Conservation (phyloP, 2,113 vertebrate genomes). For the Rhinolophus sinicus region DNA sequence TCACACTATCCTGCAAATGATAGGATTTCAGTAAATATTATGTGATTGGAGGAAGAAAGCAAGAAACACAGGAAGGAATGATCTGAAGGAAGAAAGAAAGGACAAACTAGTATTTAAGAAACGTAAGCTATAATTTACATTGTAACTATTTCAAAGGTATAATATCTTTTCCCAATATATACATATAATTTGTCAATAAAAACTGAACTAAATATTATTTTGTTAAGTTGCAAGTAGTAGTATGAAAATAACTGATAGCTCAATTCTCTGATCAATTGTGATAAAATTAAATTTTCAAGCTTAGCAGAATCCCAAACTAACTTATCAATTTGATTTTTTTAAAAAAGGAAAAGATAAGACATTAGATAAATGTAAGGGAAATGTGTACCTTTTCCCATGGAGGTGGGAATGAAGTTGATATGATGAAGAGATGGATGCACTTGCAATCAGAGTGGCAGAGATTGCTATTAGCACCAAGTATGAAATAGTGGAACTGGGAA, state of each 20-base stretch:
- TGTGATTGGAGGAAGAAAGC: not conserved
- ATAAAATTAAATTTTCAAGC: slow-evolving; percentile 32
- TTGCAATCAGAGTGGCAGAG: not conserved
- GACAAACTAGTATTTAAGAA: not conserved
- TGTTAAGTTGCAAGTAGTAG: not conserved
- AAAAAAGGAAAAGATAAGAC: not conserved
- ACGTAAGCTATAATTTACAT: not conserved
- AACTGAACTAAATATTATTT: not conserved
- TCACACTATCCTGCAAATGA: not conserved
- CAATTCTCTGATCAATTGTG: not conserved
- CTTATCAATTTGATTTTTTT: not conserved
- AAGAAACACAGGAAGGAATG: not conserved
- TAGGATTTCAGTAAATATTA: not conserved
- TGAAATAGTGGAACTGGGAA: not conserved
- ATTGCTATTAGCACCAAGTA: not conserved
- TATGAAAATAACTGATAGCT: not conserved
- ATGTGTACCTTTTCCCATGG: not conserved
- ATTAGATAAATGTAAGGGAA: not conserved
- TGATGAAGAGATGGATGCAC: not conserved
- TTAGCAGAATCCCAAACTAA: not conserved
- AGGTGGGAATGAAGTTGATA: not conserved
- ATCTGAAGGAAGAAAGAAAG: not conserved
- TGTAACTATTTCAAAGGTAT: not conserved
- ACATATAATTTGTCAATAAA: not conserved
- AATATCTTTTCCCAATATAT: not conserved